Percentiles rank a stretch among this genome's conserved stretches.
These are phyloP conservation scores for Nesogale talazaci DNA, from an alignment of 2,113 vertebrate genomes.

Conservation along the genomic window DNA sequence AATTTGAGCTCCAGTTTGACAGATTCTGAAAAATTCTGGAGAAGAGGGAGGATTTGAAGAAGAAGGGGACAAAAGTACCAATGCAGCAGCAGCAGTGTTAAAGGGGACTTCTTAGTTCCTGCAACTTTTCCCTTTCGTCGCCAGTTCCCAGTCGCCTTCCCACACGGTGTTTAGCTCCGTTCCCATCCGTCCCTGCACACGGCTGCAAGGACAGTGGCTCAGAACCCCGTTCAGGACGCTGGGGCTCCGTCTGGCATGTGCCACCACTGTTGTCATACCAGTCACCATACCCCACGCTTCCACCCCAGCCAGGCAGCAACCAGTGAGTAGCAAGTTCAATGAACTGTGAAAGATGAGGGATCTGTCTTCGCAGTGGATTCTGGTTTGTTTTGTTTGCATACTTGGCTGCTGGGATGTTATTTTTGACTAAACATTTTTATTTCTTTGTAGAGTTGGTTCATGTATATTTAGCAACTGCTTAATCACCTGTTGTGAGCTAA, in stretches of 20 bases:
- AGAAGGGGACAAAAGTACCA: conserved; percentile 65
- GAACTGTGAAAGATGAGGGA: conserved; percentile 74
- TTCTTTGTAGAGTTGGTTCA: conserved; percentile 73
- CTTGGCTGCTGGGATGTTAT: conserved; percentile 73
- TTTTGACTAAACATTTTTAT: conserved; percentile 79
- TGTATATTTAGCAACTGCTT: conserved; percentile 76
- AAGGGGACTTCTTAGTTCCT: conserved; percentile 42
- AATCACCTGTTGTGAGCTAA: conserved; percentile 76
- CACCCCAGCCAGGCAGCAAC: neutral
- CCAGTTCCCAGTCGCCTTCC: conserved; percentile 68
- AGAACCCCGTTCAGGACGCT: conserved; percentile 10
- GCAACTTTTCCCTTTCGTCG: neutral
- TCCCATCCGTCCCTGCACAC: conserved; percentile 45
- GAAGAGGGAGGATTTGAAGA: neutral
- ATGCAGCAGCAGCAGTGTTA: neutral
- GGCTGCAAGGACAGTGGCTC: conserved; percentile 65
- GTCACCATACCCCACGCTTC: neutral
- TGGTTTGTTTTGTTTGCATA: conserved; percentile 76
- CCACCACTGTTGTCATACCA: neutral
- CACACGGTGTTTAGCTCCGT: conserved; percentile 50
- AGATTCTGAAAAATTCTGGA: conserved; percentile 22
- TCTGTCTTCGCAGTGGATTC: conserved; percentile 76
- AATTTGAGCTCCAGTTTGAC: conserved; percentile 76
- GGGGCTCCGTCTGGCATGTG: conserved; percentile 49
- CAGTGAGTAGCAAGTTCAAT: conserved; percentile 52